Evolutionary conservation across 2,113 vertebrate genomes (phyloP), one percentile per base, ranked within the genome.

Genomic region (Candoia aspera): DNA sequence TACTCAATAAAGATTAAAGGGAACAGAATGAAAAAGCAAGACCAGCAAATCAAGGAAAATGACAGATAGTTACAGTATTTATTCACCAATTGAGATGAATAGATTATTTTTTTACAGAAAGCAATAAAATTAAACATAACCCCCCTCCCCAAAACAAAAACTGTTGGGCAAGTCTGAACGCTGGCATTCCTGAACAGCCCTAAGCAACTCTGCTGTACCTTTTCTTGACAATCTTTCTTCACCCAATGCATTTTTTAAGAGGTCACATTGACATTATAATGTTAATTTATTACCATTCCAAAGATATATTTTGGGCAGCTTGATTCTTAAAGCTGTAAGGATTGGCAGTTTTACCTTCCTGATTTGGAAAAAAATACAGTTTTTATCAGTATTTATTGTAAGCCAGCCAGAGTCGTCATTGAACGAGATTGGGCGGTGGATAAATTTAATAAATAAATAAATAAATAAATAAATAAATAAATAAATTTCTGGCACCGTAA

Each of bases 1-100:
- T 88, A 92, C 91, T 92, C 91, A 92, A 92, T 92, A 92, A 92
- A 92, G 86, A 88, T 92, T 92, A 92, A 92, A 84, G 57, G n/a
- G 86, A 92, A 88, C 86, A 92, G 86, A 92, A 87, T 88, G 86
- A 92, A 92, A 92, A 88, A 92, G 91, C 91, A 92, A 92, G 91
- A 62, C 86, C 60, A 92, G 91, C 91, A 92, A 92, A 92, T 92
- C 91, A 92, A 92, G 57, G 68, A 49, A 92, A 92, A 92, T 92
- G 91, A 92, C 91, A 92, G 64, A 88, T 88, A 88, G 91, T 84
- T 88, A 92, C 86, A 92, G 68, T 92, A 92, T 92, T 92, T 92
- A 92, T 92, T 92, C 86, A 84, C 55, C 91, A 60, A 84, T 92
- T 88, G 86, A 88, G 91, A 54, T 60, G 91, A 92, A 92, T 92